Evolutionary conservation across 1,140 invertebrate genomes (phyloP), one percentile per base, ranked within the genome.

Genomic region (Cecropterus lyciades): DNA sequence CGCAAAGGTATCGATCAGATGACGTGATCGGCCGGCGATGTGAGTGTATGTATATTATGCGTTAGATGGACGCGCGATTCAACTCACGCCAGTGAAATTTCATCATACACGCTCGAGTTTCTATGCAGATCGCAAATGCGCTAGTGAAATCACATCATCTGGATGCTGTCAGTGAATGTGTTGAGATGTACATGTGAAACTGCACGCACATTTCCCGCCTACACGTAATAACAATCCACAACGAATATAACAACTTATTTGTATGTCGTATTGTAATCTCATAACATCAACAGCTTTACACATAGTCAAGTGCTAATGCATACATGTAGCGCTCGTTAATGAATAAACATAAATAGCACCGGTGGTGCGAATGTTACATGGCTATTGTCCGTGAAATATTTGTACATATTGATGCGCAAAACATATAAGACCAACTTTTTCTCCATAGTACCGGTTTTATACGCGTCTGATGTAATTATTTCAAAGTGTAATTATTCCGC

Each of bases 61-160:
- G 57, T 60, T 37, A 37, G 43, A 46, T 16, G 43, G 9, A 20
- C 43, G 59, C 59, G 65, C 14, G 45, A 51, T 42, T 59, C 65
- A 46, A 63, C 46, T 66, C 62, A 40, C 59, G 55, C 65, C 30
- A 64, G 48, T 69, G 24, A 45, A 68, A 69, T 75, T 72, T 72
- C 66, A 67, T 67, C 68, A 69, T 63, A 45, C 57, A 65, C 70
- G 57, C 49, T 69, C 56, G 51, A 30, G 55, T 72, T 69, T 72
- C 63, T 67, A 60, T 69, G 45, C 27, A 24, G 42, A 64, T 60
- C 55, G 57, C 68, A 65, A 66, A 76, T 68, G 63, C 65, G 42
- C 65, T 51, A 72, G 68, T 65, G 73, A 75, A 79, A 75, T 69
- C 76, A 60, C 52, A 63, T 76, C 70, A 73, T 79, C 72, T 81